Evolutionary conservation across 1,140 invertebrate species (phyloP).

Genomic region (Halictus rubicundus): DNA sequence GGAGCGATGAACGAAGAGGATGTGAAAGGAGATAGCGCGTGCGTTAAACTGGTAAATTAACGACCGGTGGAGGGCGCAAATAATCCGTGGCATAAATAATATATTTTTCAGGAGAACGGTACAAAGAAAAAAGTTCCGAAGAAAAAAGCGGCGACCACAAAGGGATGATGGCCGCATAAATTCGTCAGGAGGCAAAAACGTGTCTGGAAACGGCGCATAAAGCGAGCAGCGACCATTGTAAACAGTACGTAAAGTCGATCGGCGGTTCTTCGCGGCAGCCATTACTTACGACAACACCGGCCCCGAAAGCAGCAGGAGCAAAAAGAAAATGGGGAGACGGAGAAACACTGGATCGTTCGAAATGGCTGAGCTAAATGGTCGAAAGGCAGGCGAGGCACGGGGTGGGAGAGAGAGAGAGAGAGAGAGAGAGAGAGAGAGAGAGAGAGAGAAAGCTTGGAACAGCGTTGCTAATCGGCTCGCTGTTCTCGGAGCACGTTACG

Average conservation of each 20-base stretch:
- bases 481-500: slow-evolving; percentile 59
- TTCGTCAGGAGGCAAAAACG: neutral
- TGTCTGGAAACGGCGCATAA: neutral
- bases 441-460: slow-evolving; percentile 15
- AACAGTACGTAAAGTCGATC: slow-evolving; percentile 33
- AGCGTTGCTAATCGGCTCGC: slow-evolving; percentile 50
- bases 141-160: too few relatives aligned
- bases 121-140: too few relatives aligned
- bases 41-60: too few relatives aligned
- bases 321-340: neutral
- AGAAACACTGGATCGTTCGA: neutral
- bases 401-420: neutral
- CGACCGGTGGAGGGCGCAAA: too few relatives aligned
- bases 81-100: too few relatives aligned
- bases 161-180: neutral
- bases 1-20: too few relatives aligned
- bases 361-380: neutral
- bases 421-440: neutral
- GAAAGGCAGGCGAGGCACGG: neutral
- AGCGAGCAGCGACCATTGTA: slow-evolving; percentile 14
- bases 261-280: slow-evolving; percentile 4
- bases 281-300: slow-evolving; percentile 32
- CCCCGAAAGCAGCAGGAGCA: neutral
- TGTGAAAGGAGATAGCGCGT: too few relatives aligned
- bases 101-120: too few relatives aligned